Evolutionary conservation across 2,888 invertebrate genomes (phyloP).

Genomic region (Cancer borealis): DNA sequence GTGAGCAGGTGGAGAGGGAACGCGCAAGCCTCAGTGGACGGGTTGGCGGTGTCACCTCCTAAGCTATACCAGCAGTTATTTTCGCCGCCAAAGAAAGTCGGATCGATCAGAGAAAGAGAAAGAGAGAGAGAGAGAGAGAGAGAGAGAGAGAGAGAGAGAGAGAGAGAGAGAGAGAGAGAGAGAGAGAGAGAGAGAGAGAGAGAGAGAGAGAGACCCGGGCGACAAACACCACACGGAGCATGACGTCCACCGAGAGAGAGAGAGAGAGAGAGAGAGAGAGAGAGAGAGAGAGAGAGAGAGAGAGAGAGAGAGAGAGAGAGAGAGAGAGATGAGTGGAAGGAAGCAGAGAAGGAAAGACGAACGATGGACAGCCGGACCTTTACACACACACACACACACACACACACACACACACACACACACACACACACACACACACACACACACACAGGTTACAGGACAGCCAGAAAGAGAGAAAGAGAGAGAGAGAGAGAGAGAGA

Average conservation of each 20-base stretch:
- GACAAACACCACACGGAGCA: conserved; percentile 46
- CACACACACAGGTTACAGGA: neutral
- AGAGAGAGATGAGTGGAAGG: conserved; percentile 24
- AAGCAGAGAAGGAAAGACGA: conserved; percentile 25
- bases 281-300: neutral
- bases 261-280: conserved; percentile 52
- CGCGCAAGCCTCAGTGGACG: neutral
- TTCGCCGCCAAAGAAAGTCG: conserved; percentile 43
- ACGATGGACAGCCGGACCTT: neutral
- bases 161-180: conserved; percentile 20
- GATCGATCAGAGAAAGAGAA: conserved; percentile 31
- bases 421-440: neutral
- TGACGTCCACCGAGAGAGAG: neutral
- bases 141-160: conserved; percentile 31
- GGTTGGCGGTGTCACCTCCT: conserved; percentile 41
- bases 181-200: conserved; percentile 28
- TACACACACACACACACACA: neutral
- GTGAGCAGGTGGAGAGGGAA: neutral
- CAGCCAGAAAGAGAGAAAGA: neutral
- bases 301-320: conserved; percentile 44
- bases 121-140: conserved; percentile 23
- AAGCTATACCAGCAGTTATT: conserved; percentile 41
- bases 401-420: neutral
- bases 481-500: neutral
- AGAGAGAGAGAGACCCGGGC: conserved; percentile 23